Evolutionary conservation across 2,888 invertebrate genomes (phyloP).

Genomic region (Perizoma affinitatum): DNA sequence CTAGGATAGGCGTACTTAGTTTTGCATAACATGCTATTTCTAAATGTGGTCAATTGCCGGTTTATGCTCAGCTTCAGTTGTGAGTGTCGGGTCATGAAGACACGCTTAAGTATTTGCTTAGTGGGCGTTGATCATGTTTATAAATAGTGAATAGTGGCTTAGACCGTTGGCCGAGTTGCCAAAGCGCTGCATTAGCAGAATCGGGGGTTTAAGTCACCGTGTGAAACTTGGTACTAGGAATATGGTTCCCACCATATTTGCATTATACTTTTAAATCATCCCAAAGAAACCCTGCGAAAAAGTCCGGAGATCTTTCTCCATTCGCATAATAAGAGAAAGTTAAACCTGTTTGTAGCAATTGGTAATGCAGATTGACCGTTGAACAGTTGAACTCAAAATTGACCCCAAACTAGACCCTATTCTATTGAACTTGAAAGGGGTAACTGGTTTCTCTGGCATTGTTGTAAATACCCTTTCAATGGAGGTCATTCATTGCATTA

Average conservation of each 20-base stretch:
- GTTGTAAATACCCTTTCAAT: no score
- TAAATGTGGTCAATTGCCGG: no score
- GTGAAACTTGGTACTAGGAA: conserved; percentile 9
- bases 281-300: conserved; percentile 6
- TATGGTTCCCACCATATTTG: not conserved
- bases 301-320: not conserved
- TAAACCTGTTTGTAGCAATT: conserved; percentile 9
- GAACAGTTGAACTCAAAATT: not conserved
- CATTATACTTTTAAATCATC: not conserved
- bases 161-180: conserved; percentile 19
- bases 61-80: no score
- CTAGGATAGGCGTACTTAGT: not conserved
- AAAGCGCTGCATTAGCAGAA: conserved; percentile 19
- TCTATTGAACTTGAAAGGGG: conserved; percentile 16
- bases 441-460: not conserved
- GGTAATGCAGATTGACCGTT: conserved; percentile 7
- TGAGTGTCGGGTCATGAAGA: no score
- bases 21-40: not conserved
- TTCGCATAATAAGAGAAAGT: conserved; percentile 4
- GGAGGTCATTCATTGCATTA: not conserved
- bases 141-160: not conserved
- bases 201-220: conserved; percentile 9
- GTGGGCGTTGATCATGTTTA: no score
- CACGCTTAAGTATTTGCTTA: no score
- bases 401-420: conserved; percentile 6